phyloP scores from a whole-genome alignment of 2,888 invertebrate species.

The Aquatica leii region DNA sequence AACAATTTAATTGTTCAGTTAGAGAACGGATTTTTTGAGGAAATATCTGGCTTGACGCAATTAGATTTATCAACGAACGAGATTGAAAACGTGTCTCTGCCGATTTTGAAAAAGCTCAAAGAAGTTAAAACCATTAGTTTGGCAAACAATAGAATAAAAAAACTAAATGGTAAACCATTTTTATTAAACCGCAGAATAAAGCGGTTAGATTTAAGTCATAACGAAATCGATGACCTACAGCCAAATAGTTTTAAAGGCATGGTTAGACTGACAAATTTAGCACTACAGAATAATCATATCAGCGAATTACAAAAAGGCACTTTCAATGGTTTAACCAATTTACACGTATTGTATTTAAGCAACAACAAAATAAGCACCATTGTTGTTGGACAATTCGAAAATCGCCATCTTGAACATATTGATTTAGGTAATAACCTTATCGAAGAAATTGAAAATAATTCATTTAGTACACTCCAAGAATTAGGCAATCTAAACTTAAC shows the following conservation, averaged over 20 bases:
- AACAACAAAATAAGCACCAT: not conserved
- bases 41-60: not conserved
- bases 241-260: slow-evolving; percentile 1
- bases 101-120: slow-evolving; percentile 1
- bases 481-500: slow-evolving; percentile 1
- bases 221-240: not conserved
- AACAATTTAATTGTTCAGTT: not conserved
- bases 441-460: not conserved
- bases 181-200: not conserved
- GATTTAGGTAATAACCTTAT: slow-evolving; percentile 2
- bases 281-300: not conserved
- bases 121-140: not conserved
- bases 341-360: slow-evolving; percentile 2
- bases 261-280: not conserved
- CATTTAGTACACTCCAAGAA: not conserved
- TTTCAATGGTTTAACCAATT: not conserved
- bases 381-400: not conserved
- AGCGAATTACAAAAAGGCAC: not conserved
- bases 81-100: not conserved
- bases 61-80: not conserved
- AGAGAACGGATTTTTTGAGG: not conserved
- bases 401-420: not conserved
- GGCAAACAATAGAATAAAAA: not conserved
- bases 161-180: not conserved
- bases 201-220: not conserved